Base-by-base conservation (phyloP, 2,113 vertebrate genomes). In the Ranitomeya variabilis region DNA sequence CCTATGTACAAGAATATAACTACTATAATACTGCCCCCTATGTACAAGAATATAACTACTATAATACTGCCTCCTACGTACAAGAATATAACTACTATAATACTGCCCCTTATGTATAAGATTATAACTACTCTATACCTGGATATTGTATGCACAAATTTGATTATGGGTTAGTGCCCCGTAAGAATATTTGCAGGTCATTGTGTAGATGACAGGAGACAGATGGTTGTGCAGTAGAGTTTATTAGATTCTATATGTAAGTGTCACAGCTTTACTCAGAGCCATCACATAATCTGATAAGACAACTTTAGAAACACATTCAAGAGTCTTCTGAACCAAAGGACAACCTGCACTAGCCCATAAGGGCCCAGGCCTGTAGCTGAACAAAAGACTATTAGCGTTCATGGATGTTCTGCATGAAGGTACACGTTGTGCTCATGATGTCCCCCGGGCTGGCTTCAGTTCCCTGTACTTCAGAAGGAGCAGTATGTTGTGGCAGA, bases 331-430 rank as follows among this genome's bases (percentile, higher is more conserved):
- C 26, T 19, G n/a, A 13, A 55, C 87, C 80, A 76, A 76, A 54
- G 19, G 16, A 21, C 78, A 74, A 45, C 16, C 67, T 16, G 54
- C 54, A 52, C 87, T 64, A 71, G 51, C 19, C 62, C 67, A 60
- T 7, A 26, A 12, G 54, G 52, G 64, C 14, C 51, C 12, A n/a
- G 83, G 83, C 51, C 83, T 62, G 21, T 12, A 1, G 14, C 74
- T 14, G 52, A 69, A 64, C 67, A 83, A 83, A 51, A 82, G 76
- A 31, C 67, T 55, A 85, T 31, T 4, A 45, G 9, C 71, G 18
- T n/a, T 80, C 23, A 57, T 57, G 45, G 45, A 18, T 87, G 62
- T 87, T 80, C 51, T 57, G 86, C 60, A 86, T 55, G 54, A 19
- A 52, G 10, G 26, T 52, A 88, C 80, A 64, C 1, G 8, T 31